phyloP scores from a whole-genome alignment of 2,888 invertebrate genomes.

The Drosophila nr. perissopoda region DNA sequence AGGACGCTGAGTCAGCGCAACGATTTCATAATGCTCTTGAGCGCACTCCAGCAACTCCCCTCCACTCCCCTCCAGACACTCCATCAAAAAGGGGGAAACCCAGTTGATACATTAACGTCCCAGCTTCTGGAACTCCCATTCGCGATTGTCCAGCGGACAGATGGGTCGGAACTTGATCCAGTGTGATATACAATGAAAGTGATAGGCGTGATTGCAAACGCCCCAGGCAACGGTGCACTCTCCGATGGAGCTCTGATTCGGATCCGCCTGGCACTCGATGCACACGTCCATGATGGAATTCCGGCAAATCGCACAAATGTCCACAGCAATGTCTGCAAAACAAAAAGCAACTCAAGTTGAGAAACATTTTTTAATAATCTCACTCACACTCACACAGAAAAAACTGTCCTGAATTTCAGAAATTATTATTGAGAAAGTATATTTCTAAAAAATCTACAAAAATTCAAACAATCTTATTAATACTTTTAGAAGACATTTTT shows the following conservation, averaged over 20 bases:
- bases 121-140: constrained; percentile 99
- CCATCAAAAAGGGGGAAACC: neutral
- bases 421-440: neutral
- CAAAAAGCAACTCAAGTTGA: neutral
- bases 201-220: constrained; percentile 99
- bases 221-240: constrained; percentile 99
- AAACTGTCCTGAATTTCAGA: neutral
- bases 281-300: constrained; percentile 60
- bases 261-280: constrained; percentile 56
- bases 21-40: constrained; percentile 51
- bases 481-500: neutral
- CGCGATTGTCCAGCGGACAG: constrained; percentile 99
- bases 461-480: too few relatives aligned
- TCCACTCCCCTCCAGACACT: too few relatives aligned
- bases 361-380: constrained; percentile 62
- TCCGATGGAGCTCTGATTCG: constrained; percentile 95
- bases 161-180: constrained; percentile 99
- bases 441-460: neutral
- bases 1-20: constrained; percentile 63
- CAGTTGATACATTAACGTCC: constrained; percentile 82
- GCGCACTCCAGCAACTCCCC: neutral
- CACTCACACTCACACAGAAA: constrained; percentile 10
- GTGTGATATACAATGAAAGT: constrained; percentile 99
- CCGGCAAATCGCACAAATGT: constrained; percentile 56
- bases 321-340: constrained; percentile 87